Evolutionary conservation across 2,888 invertebrate species (phyloP), one percentile per base, ranked within the genome.

Genomic region (Malthinus flaveolus): DNA sequence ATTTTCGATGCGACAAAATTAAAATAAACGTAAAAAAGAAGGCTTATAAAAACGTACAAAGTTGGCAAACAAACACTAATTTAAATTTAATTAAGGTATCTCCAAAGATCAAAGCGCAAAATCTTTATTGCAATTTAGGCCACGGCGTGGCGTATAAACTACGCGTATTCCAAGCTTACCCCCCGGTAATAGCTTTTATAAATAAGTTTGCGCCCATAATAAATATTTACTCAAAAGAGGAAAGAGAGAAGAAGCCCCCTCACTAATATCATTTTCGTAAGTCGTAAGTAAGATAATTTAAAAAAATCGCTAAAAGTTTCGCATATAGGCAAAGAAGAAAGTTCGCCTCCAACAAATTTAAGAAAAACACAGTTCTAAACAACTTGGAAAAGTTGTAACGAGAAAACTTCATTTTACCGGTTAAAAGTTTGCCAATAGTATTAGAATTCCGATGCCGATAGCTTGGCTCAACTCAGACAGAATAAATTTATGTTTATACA

Each of bases 391-490:
- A 70, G 60, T 70, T 68, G 68, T 71, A 72, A 72, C 68, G 72
- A 71, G 72, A 71, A 71, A 72, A 71, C 68, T 72, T 71, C 68
- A 70, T 71, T 71, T 69, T 66, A 64, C 64, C 66, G 67, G 67
- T 68, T 68, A 65, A 63, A 68, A 68, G 62, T 67, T 69, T 65
- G 65, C 64, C 60, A 66, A 66, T 64, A 61, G 56, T 66, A 69
- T 69, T 69, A 69, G 66, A 68, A 68, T 66, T 64, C 63, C 66
- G 60, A 53, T 61, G 57, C 50, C 59, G 62, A 64, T 62, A 60
- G 55, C 54, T 59, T 57, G 23, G 39, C 23, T 42, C 39, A 42
- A 23, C 62, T 61, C 56, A 59, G 49, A 61, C 59, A 57, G 65
- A 65, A 65, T 65, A 65, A 63, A 65, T 63, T 65, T 63, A 62